Evolutionary conservation across 2,113 vertebrate genomes (phyloP).

Genomic region (Caretta caretta): DNA sequence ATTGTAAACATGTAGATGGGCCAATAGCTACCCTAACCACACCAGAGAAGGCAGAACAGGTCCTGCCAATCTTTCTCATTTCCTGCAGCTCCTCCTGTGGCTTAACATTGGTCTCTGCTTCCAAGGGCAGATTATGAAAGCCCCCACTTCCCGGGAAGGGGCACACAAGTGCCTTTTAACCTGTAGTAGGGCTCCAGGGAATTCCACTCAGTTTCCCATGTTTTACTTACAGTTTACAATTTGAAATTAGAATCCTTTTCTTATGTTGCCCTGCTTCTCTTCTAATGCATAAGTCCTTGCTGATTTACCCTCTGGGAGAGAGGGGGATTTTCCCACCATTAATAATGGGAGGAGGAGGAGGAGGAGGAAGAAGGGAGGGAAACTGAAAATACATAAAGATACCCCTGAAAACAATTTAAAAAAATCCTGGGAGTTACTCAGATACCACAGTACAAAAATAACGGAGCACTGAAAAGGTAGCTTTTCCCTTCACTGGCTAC

Average conservation of each 20-base stretch:
- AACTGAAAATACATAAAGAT: conserved; percentile 16
- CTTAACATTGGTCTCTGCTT: background rate
- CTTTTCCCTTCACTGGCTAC: background rate
- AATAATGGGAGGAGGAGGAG: conserved; percentile 14
- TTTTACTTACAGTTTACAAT: conserved; percentile 64
- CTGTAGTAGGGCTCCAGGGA: conserved; percentile 53
- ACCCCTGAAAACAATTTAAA: conserved; percentile 23
- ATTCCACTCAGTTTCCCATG: conserved; percentile 39
- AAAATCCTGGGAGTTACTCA: conserved; percentile 8
- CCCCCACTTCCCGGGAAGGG: background rate
- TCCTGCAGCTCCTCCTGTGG: background rate
- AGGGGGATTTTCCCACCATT: conserved; percentile 65
- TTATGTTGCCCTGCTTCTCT: conserved; percentile 40
- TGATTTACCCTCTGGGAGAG: conserved; percentile 29
- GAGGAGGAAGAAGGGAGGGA: conserved; percentile 1
- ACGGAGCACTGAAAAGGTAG: conserved; percentile 12
- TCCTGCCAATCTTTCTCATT: background rate
- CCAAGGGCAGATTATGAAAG: background rate
- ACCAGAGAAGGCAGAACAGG: background rate
- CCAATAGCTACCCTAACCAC: background rate
- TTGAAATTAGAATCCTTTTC: conserved; percentile 61
- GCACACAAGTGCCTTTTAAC: background rate
- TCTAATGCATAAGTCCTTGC: conserved; percentile 50
- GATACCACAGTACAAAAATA: conserved; percentile 36
- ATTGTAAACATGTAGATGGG: accelerated